Percentiles rank a stretch among this genome's conserved stretches.
Conservation (phyloP, 2,888 invertebrate genomes). For the Globia sparganii region DNA sequence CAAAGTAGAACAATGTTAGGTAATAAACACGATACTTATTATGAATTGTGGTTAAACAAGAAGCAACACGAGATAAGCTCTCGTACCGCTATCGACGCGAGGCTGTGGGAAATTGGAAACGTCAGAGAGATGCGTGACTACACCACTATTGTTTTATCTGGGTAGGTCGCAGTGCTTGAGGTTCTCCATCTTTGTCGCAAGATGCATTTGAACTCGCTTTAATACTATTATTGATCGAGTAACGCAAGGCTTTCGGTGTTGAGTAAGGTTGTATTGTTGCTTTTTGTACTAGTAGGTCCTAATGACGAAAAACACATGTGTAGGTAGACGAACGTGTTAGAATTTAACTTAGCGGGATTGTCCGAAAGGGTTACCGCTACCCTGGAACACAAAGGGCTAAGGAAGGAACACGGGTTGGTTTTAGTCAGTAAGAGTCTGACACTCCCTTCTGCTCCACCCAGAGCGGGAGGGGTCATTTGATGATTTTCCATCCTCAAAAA, state of each 20-base stretch:
- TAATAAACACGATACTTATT: conserved; percentile 44
- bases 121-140: conserved; percentile 66
- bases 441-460: no score
- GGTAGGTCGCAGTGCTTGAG: conserved; percentile 54
- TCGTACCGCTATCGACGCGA: conserved; percentile 44
- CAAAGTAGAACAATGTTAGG: conserved; percentile 40
- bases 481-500: no score
- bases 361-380: no score
- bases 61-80: conserved; percentile 41
- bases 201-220: neutral
- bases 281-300: neutral
- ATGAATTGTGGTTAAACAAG: conserved; percentile 29
- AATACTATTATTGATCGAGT: neutral
- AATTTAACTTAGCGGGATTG: neutral
- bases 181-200: conserved; percentile 48
- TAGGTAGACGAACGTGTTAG: neutral
- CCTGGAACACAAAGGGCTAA: no score
- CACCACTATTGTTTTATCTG: conserved; percentile 67
- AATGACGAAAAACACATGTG: neutral
- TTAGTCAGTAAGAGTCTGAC: no score
- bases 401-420: no score
- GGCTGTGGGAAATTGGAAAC: conserved; percentile 76
- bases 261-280: no score
- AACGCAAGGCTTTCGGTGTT: neutral
- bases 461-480: no score